Evolutionary conservation across 2,888 invertebrate species (phyloP).

Genomic region (Mesochorus sp.): DNA sequence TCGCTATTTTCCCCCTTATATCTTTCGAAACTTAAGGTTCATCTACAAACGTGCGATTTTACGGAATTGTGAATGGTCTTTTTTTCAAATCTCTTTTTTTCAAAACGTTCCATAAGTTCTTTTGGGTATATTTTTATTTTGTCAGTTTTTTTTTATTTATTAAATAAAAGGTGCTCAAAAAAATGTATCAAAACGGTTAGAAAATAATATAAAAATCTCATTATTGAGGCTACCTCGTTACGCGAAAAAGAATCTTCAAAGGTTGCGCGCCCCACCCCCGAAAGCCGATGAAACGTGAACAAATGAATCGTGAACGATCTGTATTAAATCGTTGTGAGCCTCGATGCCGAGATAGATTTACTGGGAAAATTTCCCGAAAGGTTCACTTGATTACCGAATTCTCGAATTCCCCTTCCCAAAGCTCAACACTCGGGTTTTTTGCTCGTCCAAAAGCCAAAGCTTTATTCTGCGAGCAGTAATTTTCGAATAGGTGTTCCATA

Average conservation of each 20-base stretch:
- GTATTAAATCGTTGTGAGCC: background rate
- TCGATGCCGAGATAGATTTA: slow-evolving; percentile 11
- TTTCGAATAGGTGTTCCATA: background rate
- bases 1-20: slow-evolving; percentile 2
- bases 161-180: background rate
- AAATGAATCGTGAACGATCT: slow-evolving; percentile 22
- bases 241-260: slow-evolving; percentile 28
- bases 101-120: background rate
- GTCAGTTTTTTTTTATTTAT: background rate
- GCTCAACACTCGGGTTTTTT: background rate
- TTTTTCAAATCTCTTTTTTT: background rate
- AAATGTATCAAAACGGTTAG: too few species aligned
- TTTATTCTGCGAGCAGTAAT: background rate
- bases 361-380: background rate
- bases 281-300: slow-evolving; percentile 8
- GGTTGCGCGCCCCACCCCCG: background rate
- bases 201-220: background rate
- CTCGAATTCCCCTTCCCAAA: background rate
- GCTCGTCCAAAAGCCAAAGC: background rate
- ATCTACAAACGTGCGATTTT: too few species aligned
- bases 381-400: background rate
- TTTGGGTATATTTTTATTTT: background rate
- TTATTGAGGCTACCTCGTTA: background rate
- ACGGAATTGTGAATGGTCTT: background rate
- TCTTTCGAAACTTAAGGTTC: too few species aligned